These are phyloP conservation scores for Lytechinus pictus DNA, from an alignment of 35 echinoderm and acorn worm species.

Conservation along the genomic window DNA sequence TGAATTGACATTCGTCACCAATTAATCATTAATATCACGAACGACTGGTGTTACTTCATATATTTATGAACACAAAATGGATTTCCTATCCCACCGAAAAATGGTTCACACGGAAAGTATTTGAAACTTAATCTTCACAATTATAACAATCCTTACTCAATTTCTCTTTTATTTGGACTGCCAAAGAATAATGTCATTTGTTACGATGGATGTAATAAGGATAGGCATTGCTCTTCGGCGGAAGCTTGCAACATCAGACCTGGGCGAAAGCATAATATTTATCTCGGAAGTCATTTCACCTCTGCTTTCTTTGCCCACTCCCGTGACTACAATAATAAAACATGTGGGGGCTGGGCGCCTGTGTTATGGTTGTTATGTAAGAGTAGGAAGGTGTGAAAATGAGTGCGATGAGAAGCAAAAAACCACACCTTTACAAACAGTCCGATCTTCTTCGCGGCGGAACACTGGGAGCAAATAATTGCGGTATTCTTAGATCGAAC, in stretches of 20 bases:
- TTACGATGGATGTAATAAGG: neutral
- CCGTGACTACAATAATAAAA: neutral
- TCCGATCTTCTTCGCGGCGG: neutral
- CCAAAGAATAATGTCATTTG: neutral
- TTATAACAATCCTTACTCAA: neutral
- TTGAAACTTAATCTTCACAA: neutral
- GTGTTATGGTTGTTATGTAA: conserved; percentile 3
- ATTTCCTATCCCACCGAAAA: neutral
- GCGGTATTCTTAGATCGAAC: neutral
- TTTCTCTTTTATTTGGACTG: neutral
- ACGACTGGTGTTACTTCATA: neutral
- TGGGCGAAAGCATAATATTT: conserved; percentile 3
- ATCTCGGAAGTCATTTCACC: neutral
- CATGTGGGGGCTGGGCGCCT: neutral
- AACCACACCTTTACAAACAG: neutral
- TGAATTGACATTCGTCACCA: too few relatives aligned
- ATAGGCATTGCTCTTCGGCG: neutral
- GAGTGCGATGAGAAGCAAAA: neutral
- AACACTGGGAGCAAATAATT: neutral
- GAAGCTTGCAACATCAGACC: neutral
- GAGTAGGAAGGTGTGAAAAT: neutral
- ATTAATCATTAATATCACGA: neutral
- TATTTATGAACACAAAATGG: neutral
- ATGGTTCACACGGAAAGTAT: neutral
- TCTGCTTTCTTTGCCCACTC: neutral